Percentiles rank a stretch among this genome's conserved stretches.
phyloP scores from a whole-genome alignment of 2,888 invertebrate genomes.

The Eristalis arbustorum region DNA sequence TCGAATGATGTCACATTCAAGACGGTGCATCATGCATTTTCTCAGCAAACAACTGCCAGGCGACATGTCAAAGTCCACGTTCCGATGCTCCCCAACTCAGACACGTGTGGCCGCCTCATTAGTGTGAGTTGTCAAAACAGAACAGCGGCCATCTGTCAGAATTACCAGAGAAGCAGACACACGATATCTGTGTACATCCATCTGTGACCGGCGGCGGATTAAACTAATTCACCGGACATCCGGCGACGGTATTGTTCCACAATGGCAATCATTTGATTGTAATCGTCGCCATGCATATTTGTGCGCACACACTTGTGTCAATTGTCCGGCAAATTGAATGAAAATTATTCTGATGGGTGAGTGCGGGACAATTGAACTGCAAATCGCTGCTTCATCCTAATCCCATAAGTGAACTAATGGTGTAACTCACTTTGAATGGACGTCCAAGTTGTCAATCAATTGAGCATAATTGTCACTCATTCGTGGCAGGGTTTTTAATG shows the following conservation, averaged over 20 bases:
- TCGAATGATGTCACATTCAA: neutral
- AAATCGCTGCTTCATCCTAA: constrained; percentile 14
- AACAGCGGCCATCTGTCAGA: neutral
- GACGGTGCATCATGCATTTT: neutral
- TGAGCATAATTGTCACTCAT: neutral
- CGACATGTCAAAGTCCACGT: neutral
- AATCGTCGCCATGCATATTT: constrained; percentile 5
- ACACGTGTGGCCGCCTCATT: neutral
- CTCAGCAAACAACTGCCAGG: neutral
- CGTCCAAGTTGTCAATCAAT: neutral
- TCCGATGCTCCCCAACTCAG: neutral
- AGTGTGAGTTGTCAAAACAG: neutral
- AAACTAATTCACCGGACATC: constrained; percentile 52
- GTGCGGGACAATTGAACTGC: constrained; percentile 22
- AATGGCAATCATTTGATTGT: constrained; percentile 26
- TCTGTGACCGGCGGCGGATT: constrained; percentile 23
- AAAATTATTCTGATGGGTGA: constrained; percentile 10
- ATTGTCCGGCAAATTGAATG: constrained; percentile 21
- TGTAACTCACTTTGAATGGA: neutral
- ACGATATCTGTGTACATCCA: neutral
- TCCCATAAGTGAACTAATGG: neutral
- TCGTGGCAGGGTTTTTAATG: too few species aligned
- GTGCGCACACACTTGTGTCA: constrained; percentile 1
- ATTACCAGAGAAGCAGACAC: neutral
- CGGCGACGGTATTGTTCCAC: constrained; percentile 29